These are phyloP conservation scores for Netelia inedita DNA, from an alignment of 2,888 invertebrate genomes.

Conservation along the genomic window DNA sequence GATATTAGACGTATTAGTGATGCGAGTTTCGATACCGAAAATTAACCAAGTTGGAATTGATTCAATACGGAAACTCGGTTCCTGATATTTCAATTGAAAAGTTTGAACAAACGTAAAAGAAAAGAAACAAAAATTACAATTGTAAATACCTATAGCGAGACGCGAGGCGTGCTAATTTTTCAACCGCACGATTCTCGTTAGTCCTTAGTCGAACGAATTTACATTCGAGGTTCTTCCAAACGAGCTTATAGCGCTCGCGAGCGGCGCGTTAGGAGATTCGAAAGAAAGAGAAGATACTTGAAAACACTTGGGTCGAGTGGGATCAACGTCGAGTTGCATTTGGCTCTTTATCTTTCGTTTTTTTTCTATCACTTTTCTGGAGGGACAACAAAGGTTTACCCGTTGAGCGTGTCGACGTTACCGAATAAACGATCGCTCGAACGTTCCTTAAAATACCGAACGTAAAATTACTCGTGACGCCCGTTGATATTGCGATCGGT, in stretches of 20 bases:
- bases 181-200: slow-evolving; percentile 11
- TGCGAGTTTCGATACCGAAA: slow-evolving; percentile 14
- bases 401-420: slow-evolving; percentile 33
- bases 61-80: slow-evolving; percentile 72
- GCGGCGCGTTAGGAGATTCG: slow-evolving; percentile 25
- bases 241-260: slow-evolving; percentile 57
- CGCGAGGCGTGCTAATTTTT: neutral
- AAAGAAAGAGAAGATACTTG: slow-evolving; percentile 24
- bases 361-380: slow-evolving; percentile 18
- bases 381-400: slow-evolving; percentile 20
- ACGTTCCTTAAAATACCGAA: neutral
- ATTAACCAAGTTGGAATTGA: slow-evolving; percentile 74
- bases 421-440: slow-evolving; percentile 25
- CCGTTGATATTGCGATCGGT: too few species aligned
- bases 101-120: neutral
- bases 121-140: slow-evolving; percentile 30
- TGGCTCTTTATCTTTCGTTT: slow-evolving; percentile 14
- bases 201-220: slow-evolving; percentile 49
- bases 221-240: slow-evolving; percentile 63
- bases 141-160: slow-evolving; percentile 59
- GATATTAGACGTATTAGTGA: slow-evolving; percentile 50
- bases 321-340: slow-evolving; percentile 49
- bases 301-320: slow-evolving; percentile 28
- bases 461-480: neutral
- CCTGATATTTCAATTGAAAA: slow-evolving; percentile 75